Percentiles rank a stretch among this genome's conserved stretches.
phyloP scores from a whole-genome alignment of 2,888 invertebrate species.

The Noctua comes region DNA sequence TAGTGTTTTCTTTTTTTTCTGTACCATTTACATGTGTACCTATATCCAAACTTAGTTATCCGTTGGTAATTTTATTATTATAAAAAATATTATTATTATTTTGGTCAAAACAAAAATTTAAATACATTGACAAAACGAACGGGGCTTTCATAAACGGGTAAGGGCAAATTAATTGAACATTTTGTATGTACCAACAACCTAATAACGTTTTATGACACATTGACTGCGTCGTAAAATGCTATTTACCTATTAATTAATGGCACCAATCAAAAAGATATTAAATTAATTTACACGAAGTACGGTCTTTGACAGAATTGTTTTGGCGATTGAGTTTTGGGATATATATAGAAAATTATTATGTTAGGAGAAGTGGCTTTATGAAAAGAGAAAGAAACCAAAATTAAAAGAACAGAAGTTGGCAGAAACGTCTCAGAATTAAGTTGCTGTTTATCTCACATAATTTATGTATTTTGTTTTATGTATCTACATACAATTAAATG shows the following conservation, averaged over 20 bases:
- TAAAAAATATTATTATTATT: too few relatives aligned
- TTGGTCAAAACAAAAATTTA: slow-evolving; percentile 4
- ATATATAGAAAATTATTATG: background rate
- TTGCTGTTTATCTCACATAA: too few relatives aligned
- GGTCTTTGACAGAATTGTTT: background rate
- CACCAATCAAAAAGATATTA: slow-evolving; percentile 45
- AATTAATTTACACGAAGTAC: slow-evolving; percentile 15
- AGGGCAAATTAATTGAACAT: slow-evolving; percentile 33
- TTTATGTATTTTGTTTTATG: too few relatives aligned
- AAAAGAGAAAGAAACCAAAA: background rate
- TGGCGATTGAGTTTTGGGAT: background rate
- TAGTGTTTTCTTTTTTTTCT: too few relatives aligned
- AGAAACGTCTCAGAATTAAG: too few relatives aligned
- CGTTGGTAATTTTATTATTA: background rate
- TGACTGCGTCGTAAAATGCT: slow-evolving; percentile 38
- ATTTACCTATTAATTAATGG: slow-evolving; percentile 41
- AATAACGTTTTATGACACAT: slow-evolving; percentile 38
- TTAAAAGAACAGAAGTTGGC: too few relatives aligned
- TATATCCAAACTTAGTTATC: background rate
- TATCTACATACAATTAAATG: too few relatives aligned
- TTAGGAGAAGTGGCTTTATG: background rate
- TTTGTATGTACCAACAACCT: slow-evolving; percentile 1
- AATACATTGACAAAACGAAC: slow-evolving; percentile 8
- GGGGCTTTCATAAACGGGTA: background rate
- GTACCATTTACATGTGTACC: too few relatives aligned